Percentiles rank a stretch among this genome's conserved stretches.
phyloP scores from a whole-genome alignment of 2,113 vertebrate species.

The Macrotus californicus region DNA sequence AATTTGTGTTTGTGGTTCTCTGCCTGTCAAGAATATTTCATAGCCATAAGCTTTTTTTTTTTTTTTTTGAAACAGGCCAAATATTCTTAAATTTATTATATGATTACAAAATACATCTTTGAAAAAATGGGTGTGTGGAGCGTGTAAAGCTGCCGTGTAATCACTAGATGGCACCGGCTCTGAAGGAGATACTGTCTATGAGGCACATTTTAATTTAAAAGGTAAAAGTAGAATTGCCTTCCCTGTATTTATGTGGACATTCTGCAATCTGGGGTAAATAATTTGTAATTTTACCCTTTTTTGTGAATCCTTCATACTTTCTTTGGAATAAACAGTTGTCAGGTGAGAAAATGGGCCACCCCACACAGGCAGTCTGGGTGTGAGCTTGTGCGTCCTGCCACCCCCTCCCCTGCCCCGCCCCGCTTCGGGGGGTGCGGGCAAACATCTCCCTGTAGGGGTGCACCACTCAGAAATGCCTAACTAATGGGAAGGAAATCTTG shows the following conservation, averaged over 20 bases:
- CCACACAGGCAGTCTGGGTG: neutral
- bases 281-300: neutral
- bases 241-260: neutral
- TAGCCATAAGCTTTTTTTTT: neutral
- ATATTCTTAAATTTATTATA: neutral
- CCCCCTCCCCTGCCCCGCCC: neutral
- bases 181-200: neutral
- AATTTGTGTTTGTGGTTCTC: neutral
- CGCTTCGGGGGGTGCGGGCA: neutral
- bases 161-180: neutral
- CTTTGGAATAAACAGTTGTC: neutral
- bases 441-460: neutral
- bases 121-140: neutral
- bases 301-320: neutral
- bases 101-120: neutral
- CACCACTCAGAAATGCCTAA: neutral
- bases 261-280: neutral
- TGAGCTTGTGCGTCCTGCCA: neutral
- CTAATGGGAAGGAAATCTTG: neutral
- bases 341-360: neutral
- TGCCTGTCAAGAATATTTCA: neutral
- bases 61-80: neutral
- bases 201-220: neutral
- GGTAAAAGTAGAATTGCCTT: neutral
- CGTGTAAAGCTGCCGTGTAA: neutral